Evolutionary conservation across 2,113 vertebrate species (phyloP).

Genomic region (Seriola rivoliana): DNA sequence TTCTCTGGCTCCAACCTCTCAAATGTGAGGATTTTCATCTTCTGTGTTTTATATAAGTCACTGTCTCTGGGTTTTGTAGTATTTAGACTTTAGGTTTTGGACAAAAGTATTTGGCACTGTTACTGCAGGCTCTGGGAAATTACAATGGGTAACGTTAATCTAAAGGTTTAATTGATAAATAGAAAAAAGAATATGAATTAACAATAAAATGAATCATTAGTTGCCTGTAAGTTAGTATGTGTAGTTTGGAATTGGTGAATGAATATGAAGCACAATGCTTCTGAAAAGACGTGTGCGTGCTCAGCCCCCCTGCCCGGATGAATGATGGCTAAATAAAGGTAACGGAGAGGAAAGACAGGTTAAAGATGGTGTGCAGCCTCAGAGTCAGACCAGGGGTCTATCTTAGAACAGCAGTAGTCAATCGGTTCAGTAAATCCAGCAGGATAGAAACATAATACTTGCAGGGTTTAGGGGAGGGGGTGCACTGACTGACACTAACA

Average conservation of each 20-base stretch:
- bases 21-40: no score
- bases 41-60: no score
- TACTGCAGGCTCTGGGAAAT: no score
- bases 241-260: background rate
- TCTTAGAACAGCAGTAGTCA: slow-evolving; percentile 52
- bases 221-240: background rate
- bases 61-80: background rate
- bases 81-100: background rate
- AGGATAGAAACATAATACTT: slow-evolving; percentile 61
- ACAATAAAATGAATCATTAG: background rate
- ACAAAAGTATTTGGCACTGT: no score
- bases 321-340: slow-evolving; percentile 43
- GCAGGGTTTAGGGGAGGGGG: slow-evolving; percentile 39
- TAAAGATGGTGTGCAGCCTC: slow-evolving; percentile 29
- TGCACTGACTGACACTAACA: slow-evolving; percentile 43
- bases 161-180: no score
- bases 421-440: slow-evolving; percentile 56
- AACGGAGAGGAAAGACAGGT: background rate
- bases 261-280: background rate
- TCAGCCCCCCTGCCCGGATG: background rate
- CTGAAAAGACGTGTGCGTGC: background rate
- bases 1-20: no score
- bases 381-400: slow-evolving; percentile 9
- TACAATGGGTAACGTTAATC: no score
- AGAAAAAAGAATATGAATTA: no score